These are phyloP conservation scores for Scaptomyza montana DNA, from an alignment of 1,140 invertebrate species.

Conservation along the genomic window DNA sequence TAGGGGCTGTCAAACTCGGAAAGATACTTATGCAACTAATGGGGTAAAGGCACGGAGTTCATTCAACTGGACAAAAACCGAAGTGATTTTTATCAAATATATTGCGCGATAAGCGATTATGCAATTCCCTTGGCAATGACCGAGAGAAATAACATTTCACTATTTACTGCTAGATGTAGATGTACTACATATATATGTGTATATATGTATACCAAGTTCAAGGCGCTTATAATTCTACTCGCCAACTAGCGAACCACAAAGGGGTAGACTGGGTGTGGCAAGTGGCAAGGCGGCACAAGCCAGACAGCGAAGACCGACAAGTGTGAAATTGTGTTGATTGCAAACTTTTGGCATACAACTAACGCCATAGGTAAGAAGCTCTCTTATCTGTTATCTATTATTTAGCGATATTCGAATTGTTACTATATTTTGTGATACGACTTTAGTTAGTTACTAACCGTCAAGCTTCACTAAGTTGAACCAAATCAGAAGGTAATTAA, in stretches of 20 bases:
- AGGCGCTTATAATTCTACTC: conserved; percentile 16
- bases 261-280: conserved; percentile 1
- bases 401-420: background rate
- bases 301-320: conserved; percentile 30
- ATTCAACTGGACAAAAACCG: conserved; percentile 17
- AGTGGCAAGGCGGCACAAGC: background rate
- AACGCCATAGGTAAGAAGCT: conserved; percentile 2
- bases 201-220: conserved; percentile 41
- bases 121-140: conserved; percentile 68
- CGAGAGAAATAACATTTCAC: conserved; percentile 25
- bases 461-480: background rate
- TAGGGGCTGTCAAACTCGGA: background rate
- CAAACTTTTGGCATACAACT: conserved; percentile 12
- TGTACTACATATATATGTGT: too few species aligned
- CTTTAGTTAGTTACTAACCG: background rate
- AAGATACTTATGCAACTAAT: conserved; percentile 49
- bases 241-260: background rate
- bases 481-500: too few species aligned
- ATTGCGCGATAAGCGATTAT: conserved; percentile 58
- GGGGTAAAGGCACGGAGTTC: conserved; percentile 1
- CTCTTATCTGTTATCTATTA: conserved; percentile 9
- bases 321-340: conserved; percentile 14
- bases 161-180: background rate
- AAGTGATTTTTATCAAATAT: conserved; percentile 12
- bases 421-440: background rate